Percentiles rank a stretch among this genome's conserved stretches.
These are phyloP conservation scores for Lophotis ruficrista DNA, from an alignment of 2,113 vertebrate species.

Conservation along the genomic window DNA sequence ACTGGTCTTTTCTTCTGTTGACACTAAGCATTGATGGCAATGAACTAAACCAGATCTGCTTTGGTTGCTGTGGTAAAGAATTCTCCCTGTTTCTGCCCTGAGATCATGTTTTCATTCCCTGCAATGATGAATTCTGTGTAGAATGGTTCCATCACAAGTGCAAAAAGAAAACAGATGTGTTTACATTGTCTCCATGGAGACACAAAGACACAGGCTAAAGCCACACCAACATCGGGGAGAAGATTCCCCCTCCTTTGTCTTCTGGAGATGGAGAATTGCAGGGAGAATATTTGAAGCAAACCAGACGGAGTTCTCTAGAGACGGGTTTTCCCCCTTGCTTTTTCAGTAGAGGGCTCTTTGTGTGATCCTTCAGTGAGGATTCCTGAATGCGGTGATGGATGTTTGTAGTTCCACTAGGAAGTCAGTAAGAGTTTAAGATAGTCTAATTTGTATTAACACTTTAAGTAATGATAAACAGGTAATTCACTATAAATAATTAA, in stretches of 20 bases:
- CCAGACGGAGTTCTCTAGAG: background rate
- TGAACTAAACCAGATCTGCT: background rate
- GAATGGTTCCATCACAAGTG: background rate
- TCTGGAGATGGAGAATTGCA: slow-evolving; percentile 4
- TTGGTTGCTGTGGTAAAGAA: background rate
- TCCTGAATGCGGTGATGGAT: background rate
- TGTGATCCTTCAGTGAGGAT: background rate
- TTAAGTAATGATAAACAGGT: background rate
- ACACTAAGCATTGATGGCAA: background rate
- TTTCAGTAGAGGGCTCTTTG: slow-evolving; percentile 8
- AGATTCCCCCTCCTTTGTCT: slow-evolving; percentile 56
- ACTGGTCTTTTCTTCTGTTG: background rate
- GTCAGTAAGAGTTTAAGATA: background rate
- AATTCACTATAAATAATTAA: background rate
- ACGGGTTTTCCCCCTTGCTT: background rate
- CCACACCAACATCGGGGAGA: background rate
- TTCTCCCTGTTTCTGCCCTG: background rate
- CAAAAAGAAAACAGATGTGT: slow-evolving; percentile 71
- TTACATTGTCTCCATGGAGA: slow-evolving; percentile 73
- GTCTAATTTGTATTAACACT: background rate
- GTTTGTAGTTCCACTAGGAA: background rate
- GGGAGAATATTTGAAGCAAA: background rate
- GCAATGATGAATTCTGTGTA: background rate
- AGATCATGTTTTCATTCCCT: background rate
- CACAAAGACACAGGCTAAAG: slow-evolving; percentile 35